Base-by-base conservation (phyloP, 92 coral and sea anemone genomes). In the Palythoa caribaeorum region DNA sequence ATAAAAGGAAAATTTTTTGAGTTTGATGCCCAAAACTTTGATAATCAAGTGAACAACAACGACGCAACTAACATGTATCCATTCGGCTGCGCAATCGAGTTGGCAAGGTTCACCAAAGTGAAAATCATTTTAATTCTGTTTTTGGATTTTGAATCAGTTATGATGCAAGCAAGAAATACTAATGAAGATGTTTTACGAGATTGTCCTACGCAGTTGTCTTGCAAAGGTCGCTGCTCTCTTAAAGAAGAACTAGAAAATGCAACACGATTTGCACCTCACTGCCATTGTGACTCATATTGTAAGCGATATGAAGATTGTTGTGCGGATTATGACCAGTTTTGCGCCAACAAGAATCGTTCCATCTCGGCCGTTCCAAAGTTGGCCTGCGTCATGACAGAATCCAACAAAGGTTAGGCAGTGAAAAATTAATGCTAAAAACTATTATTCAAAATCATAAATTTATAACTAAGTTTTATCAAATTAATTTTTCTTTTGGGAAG, bases 261-360 rank as follows among this genome's bases (percentile, higher is more conserved):
- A 9, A 15, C 86, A 1, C 19, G 72, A 15, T 77, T 55, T 55
- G 48, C 35, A 1, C 80, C 83, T 28, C 96, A 87, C 76, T 94
- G 98, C 87, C 98, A 94, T 72, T 94, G 98, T 73, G 98, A 94
- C 83, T 91, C 71, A 1, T 77, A 68, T 3, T 94, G 98, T 44
- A 63, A 76, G 39, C 39, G 66, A 19, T 93, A 89, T 71, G 71
- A 84, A 54, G 98, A 94, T 84, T 94, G 98, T 38, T 94, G 98
- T 37, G 92, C 90, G 8, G 98, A 94, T 65, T 94, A 90, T 76
- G 20, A 6, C 3, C 36, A 70, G 39, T 86, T 69, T 17, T 94
- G 97, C 60, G 77, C 13, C 73, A 21, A 28, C 80, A 36, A 60
- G 77, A 65, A 47, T 78, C 38, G 0, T 44, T 86, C 63, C 70